These are phyloP conservation scores for Calonectris borealis DNA, from an alignment of 2,113 vertebrate genomes.

Conservation along the genomic window DNA sequence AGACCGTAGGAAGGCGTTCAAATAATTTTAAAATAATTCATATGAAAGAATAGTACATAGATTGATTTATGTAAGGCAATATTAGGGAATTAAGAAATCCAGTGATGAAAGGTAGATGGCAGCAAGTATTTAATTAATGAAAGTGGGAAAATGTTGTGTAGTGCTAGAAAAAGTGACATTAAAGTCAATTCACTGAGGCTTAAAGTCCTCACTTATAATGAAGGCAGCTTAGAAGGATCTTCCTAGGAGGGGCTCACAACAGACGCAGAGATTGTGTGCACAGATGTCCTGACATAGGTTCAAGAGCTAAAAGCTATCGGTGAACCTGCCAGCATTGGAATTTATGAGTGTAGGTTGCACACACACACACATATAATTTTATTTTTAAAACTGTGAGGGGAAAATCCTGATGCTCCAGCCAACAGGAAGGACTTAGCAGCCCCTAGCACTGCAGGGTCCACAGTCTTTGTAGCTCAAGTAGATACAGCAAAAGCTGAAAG, in stretches of 20 bases:
- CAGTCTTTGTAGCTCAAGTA: not conserved
- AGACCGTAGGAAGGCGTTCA: not conserved
- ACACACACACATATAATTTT: not conserved
- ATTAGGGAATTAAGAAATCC: not conserved
- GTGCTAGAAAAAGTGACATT: not conserved
- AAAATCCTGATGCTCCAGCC: not conserved
- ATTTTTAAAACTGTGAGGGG: not conserved
- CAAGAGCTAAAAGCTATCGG: not conserved
- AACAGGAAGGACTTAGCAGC: not conserved
- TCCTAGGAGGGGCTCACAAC: not conserved
- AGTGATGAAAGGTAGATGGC: not conserved
- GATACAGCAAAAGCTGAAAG: not conserved
- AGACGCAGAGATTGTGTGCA: not conserved
- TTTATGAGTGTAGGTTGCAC: not conserved
- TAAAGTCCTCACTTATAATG: not conserved
- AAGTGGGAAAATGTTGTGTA: not conserved
- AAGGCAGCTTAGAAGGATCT: not conserved
- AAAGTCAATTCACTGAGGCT: not conserved
- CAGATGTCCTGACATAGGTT: not conserved
- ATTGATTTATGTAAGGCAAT: not conserved
- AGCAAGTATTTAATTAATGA: not conserved
- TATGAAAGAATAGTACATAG: not conserved
- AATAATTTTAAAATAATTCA: not conserved
- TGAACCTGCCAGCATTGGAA: not conserved
- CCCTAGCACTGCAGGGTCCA: not conserved